Evolutionary conservation across 2,113 vertebrate species (phyloP), one percentile per base, ranked within the genome.

Genomic region (Scomber colias): DNA sequence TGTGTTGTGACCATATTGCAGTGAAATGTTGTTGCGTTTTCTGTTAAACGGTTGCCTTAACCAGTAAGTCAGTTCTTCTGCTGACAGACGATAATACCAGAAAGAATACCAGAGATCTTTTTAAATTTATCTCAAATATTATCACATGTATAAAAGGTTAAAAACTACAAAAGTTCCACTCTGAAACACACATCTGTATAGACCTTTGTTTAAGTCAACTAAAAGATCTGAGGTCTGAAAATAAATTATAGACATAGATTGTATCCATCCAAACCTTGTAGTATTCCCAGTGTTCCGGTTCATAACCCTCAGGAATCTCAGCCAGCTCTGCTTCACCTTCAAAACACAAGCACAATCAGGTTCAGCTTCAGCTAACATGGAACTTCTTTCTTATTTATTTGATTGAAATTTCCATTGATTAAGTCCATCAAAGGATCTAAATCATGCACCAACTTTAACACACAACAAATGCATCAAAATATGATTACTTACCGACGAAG

Each of bases 211-310:
- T 21, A 40, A 40, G 35, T 40, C 35, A 9, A 40, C 5, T 40
- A 53, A n/a, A 16, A 71, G 5, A 48, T 74, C 10, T 40, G 6
- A 24, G 48, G 3, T 62, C n/a, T 55, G 19, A 60, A 40, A 40
- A 40, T 40, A 21, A 15, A 50, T 11, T 17, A 13, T 3, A n/a
- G 15, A 46, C 6, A 48, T 8, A 30, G n/a, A n/a, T n/a, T n/a
- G 40, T 40, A 40, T 9, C 8, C 6, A 40, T 40, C 35, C 35
- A 11, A 82, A 99, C 98, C 95, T 96, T 96, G 86, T 95, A 95
- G 85, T 99, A 99, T 61, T 99, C 98, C 97, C 97, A 99, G 79
- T 97, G 77, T 3, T 99, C 96, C 10, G 98, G 98, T 75, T 95
- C 19, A 46, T 99, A 99, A 69, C 79, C 97, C 85, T 99, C 97